These are phyloP conservation scores for Acleris literana DNA, from an alignment of 2,888 invertebrate genomes.

Conservation along the genomic window DNA sequence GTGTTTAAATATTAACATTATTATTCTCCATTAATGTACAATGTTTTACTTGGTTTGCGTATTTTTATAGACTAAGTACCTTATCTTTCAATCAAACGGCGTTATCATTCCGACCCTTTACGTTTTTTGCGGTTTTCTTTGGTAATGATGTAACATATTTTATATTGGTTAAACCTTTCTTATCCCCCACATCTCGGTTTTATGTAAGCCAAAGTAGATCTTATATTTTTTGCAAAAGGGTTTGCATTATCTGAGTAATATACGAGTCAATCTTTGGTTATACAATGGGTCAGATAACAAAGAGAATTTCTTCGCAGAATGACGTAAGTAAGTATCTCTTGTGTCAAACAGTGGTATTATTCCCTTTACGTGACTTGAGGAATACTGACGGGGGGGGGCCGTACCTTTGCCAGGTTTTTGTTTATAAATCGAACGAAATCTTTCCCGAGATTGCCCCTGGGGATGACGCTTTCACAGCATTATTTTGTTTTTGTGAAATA, in stretches of 20 bases:
- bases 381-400: conserved; percentile 45
- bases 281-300: conserved; percentile 31
- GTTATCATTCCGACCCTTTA: conserved; percentile 28
- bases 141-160: conserved; percentile 27
- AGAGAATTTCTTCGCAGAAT: conserved; percentile 28
- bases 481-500: conserved; percentile 47
- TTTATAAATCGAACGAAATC: conserved; percentile 48
- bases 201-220: conserved; percentile 12
- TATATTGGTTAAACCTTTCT: conserved; percentile 24
- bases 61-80: conserved; percentile 6
- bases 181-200: conserved; percentile 1
- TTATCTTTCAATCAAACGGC: conserved; percentile 23
- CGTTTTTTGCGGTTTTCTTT: conserved; percentile 24
- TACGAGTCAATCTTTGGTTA: conserved; percentile 17
- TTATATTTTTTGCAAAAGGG: conserved; percentile 13
- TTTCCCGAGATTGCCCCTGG: conserved; percentile 40
- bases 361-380: conserved; percentile 39
- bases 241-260: conserved; percentile 19
- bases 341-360: conserved; percentile 41
- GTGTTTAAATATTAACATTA: too few species aligned
- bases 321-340: conserved; percentile 30
- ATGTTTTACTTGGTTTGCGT: not conserved
- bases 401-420: conserved; percentile 42
- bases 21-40: not conserved
- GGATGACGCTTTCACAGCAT: conserved; percentile 47